These are phyloP conservation scores for Marmota flaviventris DNA, from an alignment of 2,113 vertebrate species.

Conservation along the genomic window DNA sequence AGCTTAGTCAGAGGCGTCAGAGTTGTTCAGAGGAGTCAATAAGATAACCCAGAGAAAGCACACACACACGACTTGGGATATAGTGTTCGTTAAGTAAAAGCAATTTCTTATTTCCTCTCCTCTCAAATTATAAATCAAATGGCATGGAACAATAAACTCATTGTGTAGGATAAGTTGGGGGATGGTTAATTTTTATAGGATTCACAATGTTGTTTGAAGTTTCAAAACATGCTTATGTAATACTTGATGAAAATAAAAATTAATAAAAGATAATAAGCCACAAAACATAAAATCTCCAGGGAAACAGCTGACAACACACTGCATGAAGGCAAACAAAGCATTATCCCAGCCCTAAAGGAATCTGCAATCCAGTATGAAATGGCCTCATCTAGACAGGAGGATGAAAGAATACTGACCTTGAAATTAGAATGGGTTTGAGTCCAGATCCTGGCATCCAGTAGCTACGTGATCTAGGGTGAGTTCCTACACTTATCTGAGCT, in stretches of 20 bases:
- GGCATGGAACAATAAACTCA: neutral
- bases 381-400: neutral
- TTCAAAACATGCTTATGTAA: neutral
- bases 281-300: neutral
- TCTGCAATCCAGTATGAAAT: neutral
- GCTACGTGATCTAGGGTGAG: neutral
- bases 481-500: neutral
- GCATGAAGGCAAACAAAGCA: neutral
- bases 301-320: neutral
- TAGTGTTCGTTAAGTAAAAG: neutral
- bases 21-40: neutral
- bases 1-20: neutral
- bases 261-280: conserved; percentile 5
- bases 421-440: conserved; percentile 37
- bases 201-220: neutral
- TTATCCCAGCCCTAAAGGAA: neutral
- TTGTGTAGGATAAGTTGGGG: neutral
- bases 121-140: conserved; percentile 30
- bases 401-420: neutral
- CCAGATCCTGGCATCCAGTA: neutral
- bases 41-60: neutral
- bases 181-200: neutral
- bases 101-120: neutral
- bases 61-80: neutral
- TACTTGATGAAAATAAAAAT: conserved; percentile 52